Base-by-base conservation (phyloP, 2,888 invertebrate species). In the Seira ritae region DNA sequence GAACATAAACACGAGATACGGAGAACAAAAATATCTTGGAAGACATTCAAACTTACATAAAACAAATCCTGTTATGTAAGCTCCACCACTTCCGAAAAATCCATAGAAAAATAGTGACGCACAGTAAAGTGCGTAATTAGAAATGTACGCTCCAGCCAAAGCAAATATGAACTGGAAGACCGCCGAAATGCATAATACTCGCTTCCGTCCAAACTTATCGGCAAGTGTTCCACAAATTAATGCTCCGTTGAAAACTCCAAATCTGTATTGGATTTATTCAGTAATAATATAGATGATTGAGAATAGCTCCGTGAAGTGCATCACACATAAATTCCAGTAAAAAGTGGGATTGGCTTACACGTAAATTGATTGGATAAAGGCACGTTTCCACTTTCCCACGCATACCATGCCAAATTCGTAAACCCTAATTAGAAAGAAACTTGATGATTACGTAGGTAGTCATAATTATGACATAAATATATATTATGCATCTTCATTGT, bases 191-290 rank as follows among this genome's bases (percentile, higher is more conserved):
- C 95, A 94, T 89, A 95, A 96, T 46, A 96, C 93, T 0, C 93
- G 93, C 91, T 96, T 96, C 42, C 96, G 92, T 22, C 96, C 96
- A 84, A 95, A 90, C 78, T 90, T 94, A 89, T 96, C 96, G 0
- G 96, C 95, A 89, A 96, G 91, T 75, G 94, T 93, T n/a, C 96
- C 96, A 24, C 96, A 92, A 0, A 93, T 93, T 0, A 96, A 93
- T 0, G 96, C 96, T 0, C 96, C 96, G 0, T 93, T 92, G 87
- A 96, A 94, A 2, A 96, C 95, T 10, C 96, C 96, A 89, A 96
- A 92, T 12, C 73, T 73, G 1, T 62, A 62, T 62, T 15, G 8
- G 17, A 62, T 15, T 62, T 15, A 62, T 17, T 62, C 17, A 15
- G 62, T 17, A 62, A 62, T 17, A 15, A n/a, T n/a, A n/a, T n/a